A percentile compares a stretch with the other conserved stretches of the same genome.
These are phyloP conservation scores for Phyllotreta striolata DNA, from an alignment of 2,888 invertebrate species.

Conservation along the genomic window DNA sequence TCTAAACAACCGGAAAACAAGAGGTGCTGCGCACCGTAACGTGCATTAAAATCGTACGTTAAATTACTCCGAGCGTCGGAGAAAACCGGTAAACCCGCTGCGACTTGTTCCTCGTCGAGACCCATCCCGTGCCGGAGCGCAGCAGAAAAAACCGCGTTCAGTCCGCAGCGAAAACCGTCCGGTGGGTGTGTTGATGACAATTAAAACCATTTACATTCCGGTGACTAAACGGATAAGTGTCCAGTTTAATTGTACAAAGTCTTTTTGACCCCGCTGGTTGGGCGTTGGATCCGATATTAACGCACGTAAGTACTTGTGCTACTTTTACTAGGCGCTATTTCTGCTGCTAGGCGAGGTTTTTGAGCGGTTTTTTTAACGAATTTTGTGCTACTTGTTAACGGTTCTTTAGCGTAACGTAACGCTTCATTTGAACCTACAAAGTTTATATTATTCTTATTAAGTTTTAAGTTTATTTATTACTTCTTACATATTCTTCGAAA, in stretches of 20 bases:
- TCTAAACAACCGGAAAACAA: too few relatives aligned
- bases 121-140: conserved; percentile 20
- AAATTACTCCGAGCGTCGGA: conserved; percentile 20
- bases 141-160: not conserved
- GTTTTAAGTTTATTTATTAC: too few relatives aligned
- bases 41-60: not conserved
- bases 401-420: conserved; percentile 7
- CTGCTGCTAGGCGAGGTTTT: conserved; percentile 12
- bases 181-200: conserved; percentile 27
- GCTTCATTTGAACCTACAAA: too few relatives aligned
- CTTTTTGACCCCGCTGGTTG: conserved; percentile 16
- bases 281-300: conserved; percentile 11
- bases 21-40: too few relatives aligned
- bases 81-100: conserved; percentile 26
- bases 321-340: conserved; percentile 21
- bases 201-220: conserved; percentile 14
- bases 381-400: conserved; percentile 14
- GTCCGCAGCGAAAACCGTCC: not conserved
- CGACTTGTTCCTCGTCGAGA: conserved; percentile 17
- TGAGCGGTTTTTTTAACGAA: conserved; percentile 20
- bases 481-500: too few relatives aligned
- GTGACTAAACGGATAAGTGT: conserved; percentile 29
- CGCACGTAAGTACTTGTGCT: conserved; percentile 26
- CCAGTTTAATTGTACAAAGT: conserved; percentile 6
- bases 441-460: too few relatives aligned